Evolutionary conservation across 2,888 invertebrate species (phyloP), one percentile per base, ranked within the genome.

Genomic region (Pharmacophagus antenor): DNA sequence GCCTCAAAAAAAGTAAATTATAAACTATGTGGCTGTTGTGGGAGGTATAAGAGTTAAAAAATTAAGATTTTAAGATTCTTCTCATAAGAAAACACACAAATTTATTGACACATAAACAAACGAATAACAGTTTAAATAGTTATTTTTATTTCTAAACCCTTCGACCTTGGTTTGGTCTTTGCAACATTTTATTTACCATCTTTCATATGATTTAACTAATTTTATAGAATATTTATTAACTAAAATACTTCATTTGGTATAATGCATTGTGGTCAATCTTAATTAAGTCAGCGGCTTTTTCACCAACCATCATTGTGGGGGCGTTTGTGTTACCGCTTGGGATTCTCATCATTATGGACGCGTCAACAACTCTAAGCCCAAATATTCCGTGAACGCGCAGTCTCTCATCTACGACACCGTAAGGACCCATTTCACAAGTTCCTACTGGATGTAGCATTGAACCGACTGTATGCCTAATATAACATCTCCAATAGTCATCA

Each of bases 401-500:
- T 47, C 70, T 72, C 58, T 81, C 84, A 58, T 89, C 77, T 0
- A 88, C 87, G 0, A 89, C 88, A 0, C 86, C 85, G 48, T 73
- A 42, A 0, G 62, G 62, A 0, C 85, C 87, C 87, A 89, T 88
- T 2, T 76, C 74, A 58, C 88, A 88, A 1, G 88, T 84, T 0
- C 91, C 90, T 0, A 91, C 92, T 31, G 92, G 92, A 73, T 94
- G 94, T 61, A 93, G 92, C 56, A 94, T 82, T 8, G 93, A 92
- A 25, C 89, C 81, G 0, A 92, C 91, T 18, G 92, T 80, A 62
- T 91, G 91, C 42, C 89, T 84, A 0, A 91, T 86, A 68, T 92
- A 92, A 70, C 95, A 95, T 47, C 85, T 84, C 92, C 94, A 94
- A 68, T 94, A 95, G 0, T 80, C 80, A 72, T 94, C 92, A 0